Base-by-base conservation (phyloP, 2,113 vertebrate species). In the Phylloscopus trochiloides region DNA sequence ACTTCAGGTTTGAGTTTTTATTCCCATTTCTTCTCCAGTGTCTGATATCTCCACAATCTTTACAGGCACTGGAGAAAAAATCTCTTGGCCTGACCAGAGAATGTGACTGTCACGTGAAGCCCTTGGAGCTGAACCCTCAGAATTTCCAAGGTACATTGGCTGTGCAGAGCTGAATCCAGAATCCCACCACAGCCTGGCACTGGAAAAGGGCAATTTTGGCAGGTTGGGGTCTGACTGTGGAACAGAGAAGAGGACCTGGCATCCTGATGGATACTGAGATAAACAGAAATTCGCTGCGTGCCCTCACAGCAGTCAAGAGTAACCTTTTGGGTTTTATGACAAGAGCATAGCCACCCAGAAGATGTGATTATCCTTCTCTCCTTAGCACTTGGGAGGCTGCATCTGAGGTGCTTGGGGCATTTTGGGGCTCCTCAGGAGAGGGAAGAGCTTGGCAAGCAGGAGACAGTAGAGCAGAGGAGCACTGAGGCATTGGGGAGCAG, bases 401-500 rank as follows among this genome's bases (percentile, higher is more conserved):
- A 1, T 8, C 14, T 31, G 40, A 43, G n/a, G 38, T 29, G 8
- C 6, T 31, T 67, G 32, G 50, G 52, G 38, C 59, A 14, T 31
- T 80, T 80, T 12, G 77, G 86, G 45, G 50, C 19, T 92, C 14
- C 72, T 51, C 15, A 50, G 51, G 50, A 73, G 7, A 34, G 34
- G 32, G 42, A 19, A 28, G 57, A 40, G 6, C 51, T 17, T 40
- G 51, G 31, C 26, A 74, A 73, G 59, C 17, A 58, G 47, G 16
- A 26, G 15, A 42, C 12, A 42, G 47, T 1, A 34, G n/a, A 36
- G 40, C 26, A 9, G 66, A 57, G 21, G 42, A 36, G 38, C 51
- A 14, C 19, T 28, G 45, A 75, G 67, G 42, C 9, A 1, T 2
- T 10, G 3, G 50, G 36, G 67, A 78, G 28, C 0, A 0, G 1